Conservation (phyloP, 92 coral and sea anemone species). For the Phenganax subtilis region DNA sequence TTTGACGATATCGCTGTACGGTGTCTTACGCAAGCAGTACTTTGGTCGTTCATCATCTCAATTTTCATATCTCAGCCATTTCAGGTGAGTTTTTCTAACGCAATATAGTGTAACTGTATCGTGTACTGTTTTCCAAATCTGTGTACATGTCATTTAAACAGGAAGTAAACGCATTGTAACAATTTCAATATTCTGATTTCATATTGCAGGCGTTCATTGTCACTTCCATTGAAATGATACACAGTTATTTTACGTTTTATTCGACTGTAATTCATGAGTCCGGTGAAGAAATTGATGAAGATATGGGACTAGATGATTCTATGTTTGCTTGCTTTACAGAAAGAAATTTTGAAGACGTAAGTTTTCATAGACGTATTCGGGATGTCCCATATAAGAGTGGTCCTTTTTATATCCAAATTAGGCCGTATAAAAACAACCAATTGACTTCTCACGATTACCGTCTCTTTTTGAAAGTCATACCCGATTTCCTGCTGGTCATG, state of each 20-base stretch:
- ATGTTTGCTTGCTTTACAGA: conserved; percentile 2
- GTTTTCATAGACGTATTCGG: neutral
- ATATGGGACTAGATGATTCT: conserved; percentile 10
- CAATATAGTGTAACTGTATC: neutral
- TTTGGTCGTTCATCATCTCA: conserved; percentile 26
- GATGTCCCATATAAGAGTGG: too few relatives aligned
- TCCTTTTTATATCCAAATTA: too few relatives aligned
- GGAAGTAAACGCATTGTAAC: too few relatives aligned
- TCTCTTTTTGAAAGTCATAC: too few relatives aligned
- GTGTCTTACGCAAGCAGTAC: conserved; percentile 13
- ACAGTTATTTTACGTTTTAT: neutral
- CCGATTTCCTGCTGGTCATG: too few relatives aligned
- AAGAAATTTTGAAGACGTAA: conserved; percentile 16
- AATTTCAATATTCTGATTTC: neutral
- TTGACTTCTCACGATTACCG: too few relatives aligned
- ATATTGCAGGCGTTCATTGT: neutral
- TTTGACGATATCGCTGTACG: neutral
- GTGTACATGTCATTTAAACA: too few relatives aligned
- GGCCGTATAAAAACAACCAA: too few relatives aligned
- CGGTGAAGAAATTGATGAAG: neutral
- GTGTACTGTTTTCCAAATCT: too few relatives aligned
- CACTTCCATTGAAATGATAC: neutral
- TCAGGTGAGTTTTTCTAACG: neutral
- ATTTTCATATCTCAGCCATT: conserved; percentile 22
- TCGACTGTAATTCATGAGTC: conserved; percentile 4